Evolutionary conservation across 2,797 vertebrate genomes (phyloP), one percentile per base, ranked within the genome.

Genomic region (Mareca strepera): DNA sequence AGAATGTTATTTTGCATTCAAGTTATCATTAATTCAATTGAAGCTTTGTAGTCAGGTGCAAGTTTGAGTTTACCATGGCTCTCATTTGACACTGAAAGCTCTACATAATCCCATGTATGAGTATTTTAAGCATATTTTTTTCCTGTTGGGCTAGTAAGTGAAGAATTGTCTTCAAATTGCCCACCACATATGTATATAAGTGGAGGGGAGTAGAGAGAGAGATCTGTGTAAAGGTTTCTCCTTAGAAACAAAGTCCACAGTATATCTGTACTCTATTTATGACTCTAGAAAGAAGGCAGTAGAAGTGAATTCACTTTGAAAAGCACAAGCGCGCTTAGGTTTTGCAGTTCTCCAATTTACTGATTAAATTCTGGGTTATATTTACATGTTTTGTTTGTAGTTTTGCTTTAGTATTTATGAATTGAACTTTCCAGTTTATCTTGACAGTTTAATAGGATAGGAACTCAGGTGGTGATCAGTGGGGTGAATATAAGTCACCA

Each of bases 191-290:
- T 18, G 8, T 39, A 26, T 35, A 20, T 77, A 39, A 31, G 22
- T 52, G 29, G 23, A 70, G 23, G 7, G n/a, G 41, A 15, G 8
- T 31, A n/a, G 14, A 25, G 13, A 1, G 3, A 33, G 15, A 11
- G 26, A 43, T 83, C 86, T 82, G 4, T 74, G 60, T 79, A 50
- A 52, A 75, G 25, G 7, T 53, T 76, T 35, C 6, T 33, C 9
- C 35, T 44, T 31, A 78, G 50, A 58, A 59, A n/a, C 2, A 39
- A 6, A 1, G 2, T 70, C 10, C 1, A 0, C 39, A 3, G 4
- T 7, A 9, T 46, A 39, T 23, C 67, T 48, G 6, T 26, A 31
- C 13, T 7, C 3, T 86, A 26, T 52, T 37, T 73, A 33, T 88
- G n/a, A 8, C 53, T 75, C 28, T 44, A 55, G 41, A 14, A 86